Conservation (phyloP, 2,797 vertebrate genomes). For the Poeciliopsis turneri region DNA sequence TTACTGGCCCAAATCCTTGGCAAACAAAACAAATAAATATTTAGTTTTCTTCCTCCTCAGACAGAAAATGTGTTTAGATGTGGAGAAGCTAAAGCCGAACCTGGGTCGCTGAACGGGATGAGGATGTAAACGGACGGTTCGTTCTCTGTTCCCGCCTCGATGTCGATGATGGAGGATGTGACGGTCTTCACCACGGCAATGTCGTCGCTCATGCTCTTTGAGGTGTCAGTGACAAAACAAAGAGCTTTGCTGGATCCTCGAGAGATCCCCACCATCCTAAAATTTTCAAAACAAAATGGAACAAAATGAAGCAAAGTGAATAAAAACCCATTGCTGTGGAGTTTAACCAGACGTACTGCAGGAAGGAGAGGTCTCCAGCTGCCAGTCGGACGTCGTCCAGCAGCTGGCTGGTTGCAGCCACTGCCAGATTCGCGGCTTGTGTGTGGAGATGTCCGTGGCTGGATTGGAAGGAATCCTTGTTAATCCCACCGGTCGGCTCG, state of each 20-base stretch:
- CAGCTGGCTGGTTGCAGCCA: constrained; percentile 58
- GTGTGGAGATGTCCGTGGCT: constrained; percentile 62
- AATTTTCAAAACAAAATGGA: background rate
- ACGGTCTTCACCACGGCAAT: constrained; percentile 49
- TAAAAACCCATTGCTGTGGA: background rate
- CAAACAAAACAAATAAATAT: background rate
- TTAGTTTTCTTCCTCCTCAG: background rate
- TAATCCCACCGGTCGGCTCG: constrained; percentile 69
- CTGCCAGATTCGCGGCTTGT: constrained; percentile 56
- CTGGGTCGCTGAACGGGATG: constrained; percentile 65
- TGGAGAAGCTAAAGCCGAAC: constrained; percentile 26
- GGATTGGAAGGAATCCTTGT: constrained; percentile 55
- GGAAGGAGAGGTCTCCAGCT: constrained; percentile 57
- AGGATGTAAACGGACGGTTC: constrained; percentile 63
- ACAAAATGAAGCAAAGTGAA: background rate
- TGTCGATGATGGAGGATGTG: constrained; percentile 51
- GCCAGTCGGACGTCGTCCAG: constrained; percentile 59
- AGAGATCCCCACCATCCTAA: constrained; percentile 70
- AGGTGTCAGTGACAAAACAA: constrained; percentile 70
- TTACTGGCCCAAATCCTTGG: constrained; percentile 62
- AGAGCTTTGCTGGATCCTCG: constrained; percentile 59
- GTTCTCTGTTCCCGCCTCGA: constrained; percentile 41
- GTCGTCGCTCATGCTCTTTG: constrained; percentile 61
- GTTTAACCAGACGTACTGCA: constrained; percentile 40
- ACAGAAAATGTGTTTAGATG: background rate